Evolutionary conservation across 2,113 vertebrate species (phyloP), one percentile per base, ranked within the genome.

Genomic region (Stigmatopora argus): DNA sequence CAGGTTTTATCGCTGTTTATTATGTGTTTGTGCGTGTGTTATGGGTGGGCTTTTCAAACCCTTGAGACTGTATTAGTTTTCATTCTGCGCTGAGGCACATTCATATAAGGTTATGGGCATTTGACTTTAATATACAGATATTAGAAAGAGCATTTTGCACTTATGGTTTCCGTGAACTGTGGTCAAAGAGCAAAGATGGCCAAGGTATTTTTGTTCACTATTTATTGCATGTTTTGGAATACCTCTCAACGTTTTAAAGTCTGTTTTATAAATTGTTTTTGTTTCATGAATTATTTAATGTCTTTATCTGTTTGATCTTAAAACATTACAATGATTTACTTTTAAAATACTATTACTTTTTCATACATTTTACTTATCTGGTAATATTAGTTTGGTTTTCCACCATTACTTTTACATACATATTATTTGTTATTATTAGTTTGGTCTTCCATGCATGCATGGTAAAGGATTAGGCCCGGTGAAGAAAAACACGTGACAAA

Each of bases 71-170:
- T 49, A 58, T 61, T 41, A n/a, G 11, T 18, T 35, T 14, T 38
- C 52, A 41, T 62, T 38, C 64, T 63, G 56, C 48, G 65, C 34
- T 21, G 56, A 69, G 65, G 51, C 49, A 18, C 48, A 66, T 55
- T 62, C 66, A 73, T 69, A 77, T 53, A 71, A 66, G 34, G 34
- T 41, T 35, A 34, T 11, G 10, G 17, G 31, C 17, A 15, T 51
- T 51, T 19, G 9, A 17, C 46, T 48, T 11, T 21, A 55, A 55
- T 1, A 26, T 34, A 57, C 14, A 17, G 7, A 57, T 35, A 35
- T 31, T 56, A 7, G 26, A 31, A 12, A 34, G 14, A 17, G 15
- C 1, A 31, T 56, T 56, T 56, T 56, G 11, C 23, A 31, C 21
- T 31, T 12, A 51, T 31, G 53, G 2, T 21, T 26, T 49, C 17